Evolutionary conservation across 2,113 vertebrate genomes (phyloP).

Genomic region (Crotalus tigris): DNA sequence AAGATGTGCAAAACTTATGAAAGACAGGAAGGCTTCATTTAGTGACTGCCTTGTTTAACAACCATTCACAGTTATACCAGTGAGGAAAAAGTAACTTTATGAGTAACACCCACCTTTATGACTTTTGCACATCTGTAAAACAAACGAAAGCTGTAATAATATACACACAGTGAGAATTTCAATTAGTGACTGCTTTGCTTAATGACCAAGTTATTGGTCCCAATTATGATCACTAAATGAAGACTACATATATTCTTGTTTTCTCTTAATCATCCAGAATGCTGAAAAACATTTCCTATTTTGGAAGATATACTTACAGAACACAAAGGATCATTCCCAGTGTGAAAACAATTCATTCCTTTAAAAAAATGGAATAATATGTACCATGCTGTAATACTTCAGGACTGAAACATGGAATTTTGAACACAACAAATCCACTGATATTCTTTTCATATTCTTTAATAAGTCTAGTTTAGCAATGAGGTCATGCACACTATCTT

Average conservation of each 20-base stretch:
- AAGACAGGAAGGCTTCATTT: not conserved
- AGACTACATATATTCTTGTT: not conserved
- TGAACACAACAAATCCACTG: not conserved
- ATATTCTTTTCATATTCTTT: not conserved
- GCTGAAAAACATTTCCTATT: not conserved
- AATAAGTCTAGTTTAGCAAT: not conserved
- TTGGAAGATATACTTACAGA: not conserved
- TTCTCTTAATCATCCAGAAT: not conserved
- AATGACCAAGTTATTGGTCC: not conserved
- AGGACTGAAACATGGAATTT: not conserved
- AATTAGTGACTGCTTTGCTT: not conserved
- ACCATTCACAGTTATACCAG: not conserved
- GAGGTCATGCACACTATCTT: fast-evolving
- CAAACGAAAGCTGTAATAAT: not conserved
- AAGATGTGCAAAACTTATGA: not conserved
- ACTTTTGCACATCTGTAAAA: not conserved
- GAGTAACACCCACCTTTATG: not conserved
- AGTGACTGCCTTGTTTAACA: not conserved
- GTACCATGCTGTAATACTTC: not conserved
- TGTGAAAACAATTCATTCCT: not conserved
- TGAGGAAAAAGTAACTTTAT: not conserved
- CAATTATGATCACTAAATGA: not conserved
- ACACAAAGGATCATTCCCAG: not conserved
- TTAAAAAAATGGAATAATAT: not conserved
- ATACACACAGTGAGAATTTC: not conserved